Evolutionary conservation across 2,113 vertebrate species (phyloP).

Genomic region (Mustela lutreola): DNA sequence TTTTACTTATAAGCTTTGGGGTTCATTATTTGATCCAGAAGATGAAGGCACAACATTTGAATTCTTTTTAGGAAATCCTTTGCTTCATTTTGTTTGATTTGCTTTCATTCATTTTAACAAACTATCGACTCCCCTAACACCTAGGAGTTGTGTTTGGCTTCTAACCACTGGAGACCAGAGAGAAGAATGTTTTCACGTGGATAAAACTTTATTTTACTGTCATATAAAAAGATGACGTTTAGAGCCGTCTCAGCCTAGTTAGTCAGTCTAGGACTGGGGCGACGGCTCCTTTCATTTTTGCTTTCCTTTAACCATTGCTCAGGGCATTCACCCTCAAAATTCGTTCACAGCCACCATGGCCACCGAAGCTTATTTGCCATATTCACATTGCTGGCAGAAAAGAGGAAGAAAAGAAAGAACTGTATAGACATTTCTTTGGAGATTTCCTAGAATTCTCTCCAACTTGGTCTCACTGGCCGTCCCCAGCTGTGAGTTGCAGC

Average conservation of each 20-base stretch:
- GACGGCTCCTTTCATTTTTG: neutral
- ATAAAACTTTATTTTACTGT: neutral
- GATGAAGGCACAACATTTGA: conserved; percentile 1
- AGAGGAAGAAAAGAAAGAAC: neutral
- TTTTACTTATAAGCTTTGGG: neutral
- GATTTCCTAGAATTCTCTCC: neutral
- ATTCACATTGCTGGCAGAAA: neutral
- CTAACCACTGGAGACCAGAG: neutral
- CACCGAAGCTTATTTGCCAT: neutral
- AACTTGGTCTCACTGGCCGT: neutral
- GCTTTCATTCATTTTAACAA: conserved; percentile 12
- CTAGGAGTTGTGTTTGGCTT: neutral
- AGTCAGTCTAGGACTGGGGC: neutral
- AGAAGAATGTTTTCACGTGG: neutral
- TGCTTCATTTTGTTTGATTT: neutral
- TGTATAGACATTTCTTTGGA: neutral
- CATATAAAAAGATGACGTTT: neutral
- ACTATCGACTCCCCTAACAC: neutral
- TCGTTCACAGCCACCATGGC: neutral
- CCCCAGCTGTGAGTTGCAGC: neutral
- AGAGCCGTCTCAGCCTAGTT: neutral
- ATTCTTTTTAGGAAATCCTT: conserved; percentile 13
- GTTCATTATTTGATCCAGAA: neutral
- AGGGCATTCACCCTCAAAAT: neutral
- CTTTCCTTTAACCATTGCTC: neutral